phyloP scores from a whole-genome alignment of 2,113 vertebrate genomes.

The Holacanthus passer region DNA sequence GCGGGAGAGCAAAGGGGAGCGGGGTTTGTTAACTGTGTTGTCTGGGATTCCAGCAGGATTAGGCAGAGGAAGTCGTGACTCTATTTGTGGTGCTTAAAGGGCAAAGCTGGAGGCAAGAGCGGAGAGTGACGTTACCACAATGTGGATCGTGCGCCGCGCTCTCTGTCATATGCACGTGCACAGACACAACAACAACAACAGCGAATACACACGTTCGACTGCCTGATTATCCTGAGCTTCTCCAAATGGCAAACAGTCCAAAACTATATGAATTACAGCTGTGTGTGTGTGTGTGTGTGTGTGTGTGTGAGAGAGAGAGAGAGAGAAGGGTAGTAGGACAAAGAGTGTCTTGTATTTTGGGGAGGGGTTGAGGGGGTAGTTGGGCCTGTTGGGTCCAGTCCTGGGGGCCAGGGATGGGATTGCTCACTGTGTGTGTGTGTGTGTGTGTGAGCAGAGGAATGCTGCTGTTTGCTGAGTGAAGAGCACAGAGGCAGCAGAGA shows the following conservation, averaged over 20 bases:
- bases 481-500: constrained; percentile 75
- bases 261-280: constrained; percentile 64
- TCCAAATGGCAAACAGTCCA: constrained; percentile 53
- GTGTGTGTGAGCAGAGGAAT: constrained; percentile 69
- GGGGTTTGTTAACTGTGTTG: constrained; percentile 34
- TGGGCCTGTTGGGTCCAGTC: constrained; percentile 77
- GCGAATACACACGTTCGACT: constrained; percentile 25
- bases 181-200: constrained; percentile 15
- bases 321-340: constrained; percentile 63
- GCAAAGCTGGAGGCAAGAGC: constrained; percentile 47
- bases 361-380: constrained; percentile 49
- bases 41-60: constrained; percentile 74
- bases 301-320: constrained; percentile 13
- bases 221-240: constrained; percentile 41
- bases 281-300: constrained; percentile 41
- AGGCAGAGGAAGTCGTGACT: constrained; percentile 76
- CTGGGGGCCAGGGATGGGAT: constrained; percentile 78
- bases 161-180: constrained; percentile 6
- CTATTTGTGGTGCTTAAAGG: constrained; percentile 65
- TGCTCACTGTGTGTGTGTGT: constrained; percentile 48
- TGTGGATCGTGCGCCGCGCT: constrained; percentile 21
- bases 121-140: constrained; percentile 50
- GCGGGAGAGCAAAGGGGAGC: not conserved
- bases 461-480: constrained; percentile 81
- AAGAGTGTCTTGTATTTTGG: constrained; percentile 81